Base-by-base conservation (phyloP, 1,140 invertebrate genomes). In the Drosophila ananassae region DNA sequence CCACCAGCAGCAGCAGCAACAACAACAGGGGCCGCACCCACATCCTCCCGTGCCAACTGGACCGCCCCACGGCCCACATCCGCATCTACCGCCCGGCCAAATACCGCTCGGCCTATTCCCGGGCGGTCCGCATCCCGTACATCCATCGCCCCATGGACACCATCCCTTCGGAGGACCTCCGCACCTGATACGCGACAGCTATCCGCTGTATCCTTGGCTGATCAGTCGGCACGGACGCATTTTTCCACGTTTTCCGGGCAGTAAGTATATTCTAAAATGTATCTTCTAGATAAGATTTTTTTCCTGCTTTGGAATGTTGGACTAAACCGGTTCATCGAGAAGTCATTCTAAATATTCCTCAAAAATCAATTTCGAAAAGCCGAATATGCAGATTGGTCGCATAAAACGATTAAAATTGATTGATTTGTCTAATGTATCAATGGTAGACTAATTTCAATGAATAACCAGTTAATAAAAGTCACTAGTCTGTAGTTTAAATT, bases 141-240 rank as follows among this genome's bases (percentile, higher is more conserved):
- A 90, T 2, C 91, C 92, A 24, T 93, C 92, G 1, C 90, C 92
- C 22, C 93, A 94, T 81, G 92, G 92, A 10, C 92, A 92, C 8
- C 93, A 94, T 37, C 93, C 93, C n/a, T 94, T 95, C 74, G 92
- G 93, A 51, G 93, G 93, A 83, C 93, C 93, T 58, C 89, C 48
- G 95, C 92, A 93, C 47, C 94, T 94, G 53, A 95, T 95, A 0
- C 93, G 96, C 47, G 96, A 97, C 81, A 96, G 96, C 83, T 97
- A 97, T 91, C 97, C 97, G 17, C 93, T 98, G 5, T 98, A 98
- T 91, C 97, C 97, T 0, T 98, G 98, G 98, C 93, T 98, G 7
- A 93, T 98, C 2, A 97, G 96, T 47, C 94, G 97, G 87, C 97
- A 98, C 87, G 96, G 96, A 39, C 94, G 97, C 90, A 97, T 98